These are phyloP conservation scores for Apaloderma vittatum DNA, from an alignment of 2,113 vertebrate species.

Conservation along the genomic window DNA sequence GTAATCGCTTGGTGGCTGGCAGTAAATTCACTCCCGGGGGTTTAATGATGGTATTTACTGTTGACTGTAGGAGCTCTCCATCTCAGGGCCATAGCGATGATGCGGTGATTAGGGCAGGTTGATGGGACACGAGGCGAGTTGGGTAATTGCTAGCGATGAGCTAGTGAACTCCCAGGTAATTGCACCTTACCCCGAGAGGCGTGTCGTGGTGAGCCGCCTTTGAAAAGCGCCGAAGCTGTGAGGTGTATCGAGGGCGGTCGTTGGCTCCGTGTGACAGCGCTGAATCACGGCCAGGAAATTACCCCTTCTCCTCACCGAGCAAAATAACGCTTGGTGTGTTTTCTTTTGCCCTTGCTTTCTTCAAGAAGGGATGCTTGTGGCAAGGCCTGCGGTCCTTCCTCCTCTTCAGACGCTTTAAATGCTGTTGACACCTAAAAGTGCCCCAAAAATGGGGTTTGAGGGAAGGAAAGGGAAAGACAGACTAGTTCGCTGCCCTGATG, in stretches of 20 bases:
- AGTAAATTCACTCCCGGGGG: background rate
- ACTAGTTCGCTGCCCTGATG: background rate
- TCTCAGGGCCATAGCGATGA: background rate
- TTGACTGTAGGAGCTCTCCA: background rate
- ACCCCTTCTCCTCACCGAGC: background rate
- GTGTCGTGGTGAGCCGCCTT: background rate
- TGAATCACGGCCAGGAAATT: constrained; percentile 47
- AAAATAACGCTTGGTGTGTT: background rate
- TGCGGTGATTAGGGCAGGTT: constrained; percentile 28
- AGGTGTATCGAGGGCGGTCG: background rate
- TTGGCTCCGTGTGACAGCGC: background rate
- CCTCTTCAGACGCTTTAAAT: background rate
- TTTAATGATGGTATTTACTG: constrained; percentile 46
- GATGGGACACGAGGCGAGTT: background rate
- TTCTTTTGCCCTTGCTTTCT: background rate
- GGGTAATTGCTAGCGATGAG: constrained; percentile 38
- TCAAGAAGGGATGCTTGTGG: background rate
- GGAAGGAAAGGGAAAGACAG: background rate
- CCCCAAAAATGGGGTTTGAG: background rate
- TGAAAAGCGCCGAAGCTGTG: background rate
- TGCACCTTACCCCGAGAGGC: constrained; percentile 41
- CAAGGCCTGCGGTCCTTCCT: background rate
- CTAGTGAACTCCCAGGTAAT: constrained; percentile 55
- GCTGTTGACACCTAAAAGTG: background rate
- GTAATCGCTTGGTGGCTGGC: background rate